Conservation (phyloP, 2,888 invertebrate species). For the Drosophila emarginata region DNA sequence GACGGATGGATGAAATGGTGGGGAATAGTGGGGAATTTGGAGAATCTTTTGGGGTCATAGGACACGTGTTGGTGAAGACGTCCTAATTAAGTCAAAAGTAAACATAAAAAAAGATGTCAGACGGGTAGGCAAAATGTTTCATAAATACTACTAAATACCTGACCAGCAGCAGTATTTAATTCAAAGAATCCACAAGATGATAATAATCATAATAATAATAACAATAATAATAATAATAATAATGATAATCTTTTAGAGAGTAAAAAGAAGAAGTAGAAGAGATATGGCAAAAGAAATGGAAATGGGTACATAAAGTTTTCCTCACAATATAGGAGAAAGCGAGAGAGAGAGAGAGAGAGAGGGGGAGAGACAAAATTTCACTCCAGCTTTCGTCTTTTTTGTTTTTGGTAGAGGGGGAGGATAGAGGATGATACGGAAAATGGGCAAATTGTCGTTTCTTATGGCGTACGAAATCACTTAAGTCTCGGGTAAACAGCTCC, state of each 20-base stretch:
- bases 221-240: slow-evolving; percentile 63
- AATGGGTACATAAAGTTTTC: slow-evolving; percentile 1
- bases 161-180: slow-evolving; percentile 31
- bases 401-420: not conserved
- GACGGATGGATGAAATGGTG: no score
- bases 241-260: slow-evolving; percentile 30
- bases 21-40: not conserved
- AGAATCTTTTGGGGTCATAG: not conserved
- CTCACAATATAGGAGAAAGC: not conserved
- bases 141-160: slow-evolving; percentile 60
- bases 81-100: slow-evolving; percentile 63
- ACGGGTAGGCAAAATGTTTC: slow-evolving; percentile 31
- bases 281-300: slow-evolving; percentile 11
- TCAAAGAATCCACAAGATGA: slow-evolving; percentile 4
- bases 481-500: slow-evolving; percentile 69
- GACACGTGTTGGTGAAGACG: slow-evolving; percentile 33
- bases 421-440: not conserved
- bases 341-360: not conserved
- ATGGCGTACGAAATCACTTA: slow-evolving; percentile 71
- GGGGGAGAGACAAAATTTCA: not conserved
- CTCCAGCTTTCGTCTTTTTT: not conserved
- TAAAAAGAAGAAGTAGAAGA: slow-evolving; percentile 24
- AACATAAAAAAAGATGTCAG: slow-evolving; percentile 50
- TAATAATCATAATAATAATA: slow-evolving; percentile 15
- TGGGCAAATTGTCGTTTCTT: slow-evolving; percentile 25